Evolutionary conservation across 1,140 invertebrate species (phyloP), one percentile per base, ranked within the genome.

Genomic region (Rhagoletis zephyria): DNA sequence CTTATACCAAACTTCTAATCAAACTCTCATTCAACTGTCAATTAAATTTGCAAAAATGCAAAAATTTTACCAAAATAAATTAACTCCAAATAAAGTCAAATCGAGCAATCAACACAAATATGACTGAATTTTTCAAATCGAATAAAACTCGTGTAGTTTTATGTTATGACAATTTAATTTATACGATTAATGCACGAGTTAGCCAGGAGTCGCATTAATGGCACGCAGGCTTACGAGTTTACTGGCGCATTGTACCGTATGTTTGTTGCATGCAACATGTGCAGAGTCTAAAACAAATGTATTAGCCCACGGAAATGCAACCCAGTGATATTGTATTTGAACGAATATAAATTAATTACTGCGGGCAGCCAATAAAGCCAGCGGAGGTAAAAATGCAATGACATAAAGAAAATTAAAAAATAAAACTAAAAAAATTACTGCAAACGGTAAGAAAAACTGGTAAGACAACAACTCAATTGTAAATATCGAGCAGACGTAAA

Each of bases 161-260:
- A 67, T 30, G 64, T 67, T 67, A 67, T 67, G 12, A 67, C 64
- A 67, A 67, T 67, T 67, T 67, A 40, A 67, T 67, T 67, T 67
- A 67, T 40, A 40, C 64, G 30, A 30, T 19, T 30, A 67, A 67
- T 14, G 40, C 64, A 40, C 30, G n/a, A 67, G 19, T 67, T 19
- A 56, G 51, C 51, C 10, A 56, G 51, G 51, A 56, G 51, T 56
- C 51, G 51, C 51, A 56, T 56, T 56, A 56, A 10, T 56, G 51
- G 51, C 51, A 56, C 51, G 51, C 51, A 56, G 51, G 10, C 10
- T 10, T 56, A 0, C 5, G 51, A 56, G 51, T 56, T 56, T 7
- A 10, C 10, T 56, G 30, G 30, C 30, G 51, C 10, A 10, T 56
- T 56, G 51, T 56, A 56, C 10, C 5, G 51, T 10, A 56, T 56